These are phyloP conservation scores for Hyalella azteca DNA, from an alignment of 2,888 invertebrate species.

Conservation along the genomic window DNA sequence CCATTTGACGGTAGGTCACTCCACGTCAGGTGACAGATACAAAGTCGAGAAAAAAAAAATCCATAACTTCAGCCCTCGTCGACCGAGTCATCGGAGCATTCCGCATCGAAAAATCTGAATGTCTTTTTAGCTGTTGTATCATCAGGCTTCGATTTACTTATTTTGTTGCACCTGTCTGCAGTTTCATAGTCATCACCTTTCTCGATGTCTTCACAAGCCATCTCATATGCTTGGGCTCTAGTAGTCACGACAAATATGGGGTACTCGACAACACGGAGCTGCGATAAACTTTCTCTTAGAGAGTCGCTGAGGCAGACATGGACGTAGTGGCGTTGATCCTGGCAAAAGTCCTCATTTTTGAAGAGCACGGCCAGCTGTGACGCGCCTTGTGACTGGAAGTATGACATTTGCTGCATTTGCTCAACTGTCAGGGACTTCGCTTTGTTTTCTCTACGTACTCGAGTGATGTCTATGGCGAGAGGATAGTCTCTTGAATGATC, in stretches of 20 bases:
- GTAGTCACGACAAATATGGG: neutral
- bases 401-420: neutral
- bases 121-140: neutral
- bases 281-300: neutral
- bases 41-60: neutral
- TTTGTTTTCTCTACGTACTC: neutral
- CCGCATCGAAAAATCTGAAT: conserved; percentile 15
- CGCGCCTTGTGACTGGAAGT: neutral
- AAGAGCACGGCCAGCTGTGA: neutral
- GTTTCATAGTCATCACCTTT: neutral
- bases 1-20: neutral
- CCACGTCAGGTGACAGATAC: neutral
- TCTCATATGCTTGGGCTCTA: neutral
- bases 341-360: neutral
- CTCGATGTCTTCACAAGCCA: neutral
- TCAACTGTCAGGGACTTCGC: neutral
- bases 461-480: neutral
- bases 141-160: neutral
- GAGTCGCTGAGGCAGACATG: neutral
- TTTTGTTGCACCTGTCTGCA: no score
- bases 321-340: neutral
- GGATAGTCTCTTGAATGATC: neutral
- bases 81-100: neutral
- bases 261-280: neutral
- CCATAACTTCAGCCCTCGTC: no score